Conservation (phyloP, 1,140 invertebrate species). For the Oedothorax gibbosus region DNA sequence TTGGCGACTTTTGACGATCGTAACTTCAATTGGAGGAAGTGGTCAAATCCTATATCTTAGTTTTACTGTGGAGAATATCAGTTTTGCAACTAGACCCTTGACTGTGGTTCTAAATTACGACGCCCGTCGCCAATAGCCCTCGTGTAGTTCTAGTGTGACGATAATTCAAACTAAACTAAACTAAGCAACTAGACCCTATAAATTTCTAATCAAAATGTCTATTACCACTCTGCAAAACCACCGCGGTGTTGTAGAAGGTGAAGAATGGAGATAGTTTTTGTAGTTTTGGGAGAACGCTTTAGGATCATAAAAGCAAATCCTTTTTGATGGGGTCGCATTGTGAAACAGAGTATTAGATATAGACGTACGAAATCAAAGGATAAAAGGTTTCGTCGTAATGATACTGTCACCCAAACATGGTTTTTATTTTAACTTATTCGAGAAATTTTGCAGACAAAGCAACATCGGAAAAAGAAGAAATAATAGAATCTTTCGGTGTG, state of each 20-base stretch:
- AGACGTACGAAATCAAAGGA: slow-evolving; percentile 58
- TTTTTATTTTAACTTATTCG: slow-evolving; percentile 49
- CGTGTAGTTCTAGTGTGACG: too few relatives aligned
- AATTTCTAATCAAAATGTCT: too few relatives aligned
- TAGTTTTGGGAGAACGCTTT: slow-evolving; percentile 34
- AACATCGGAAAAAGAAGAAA: not conserved
- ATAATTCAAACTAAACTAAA: too few relatives aligned
- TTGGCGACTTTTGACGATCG: too few relatives aligned
- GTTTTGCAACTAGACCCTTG: too few relatives aligned
- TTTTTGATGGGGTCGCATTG: slow-evolving; percentile 59
- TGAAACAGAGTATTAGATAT: slow-evolving; percentile 58
- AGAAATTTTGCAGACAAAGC: slow-evolving; percentile 36
- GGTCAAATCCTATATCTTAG: not conserved
- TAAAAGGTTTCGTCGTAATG: slow-evolving; percentile 55
- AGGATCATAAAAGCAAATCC: slow-evolving; percentile 59
- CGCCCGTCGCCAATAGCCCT: too few relatives aligned
- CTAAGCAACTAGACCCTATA: too few relatives aligned
- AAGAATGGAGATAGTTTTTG: slow-evolving; percentile 56
- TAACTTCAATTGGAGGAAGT: not conserved
- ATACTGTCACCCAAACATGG: slow-evolving; percentile 46
- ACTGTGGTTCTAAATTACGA: too few relatives aligned
- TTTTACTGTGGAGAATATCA: too few relatives aligned
- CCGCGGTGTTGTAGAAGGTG: slow-evolving; percentile 27
- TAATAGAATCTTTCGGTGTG: slow-evolving; percentile 13
- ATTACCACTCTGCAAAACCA: slow-evolving; percentile 5